Base-by-base conservation (phyloP, 2,113 vertebrate genomes). In the Brachyhypopomus occidentalis region DNA sequence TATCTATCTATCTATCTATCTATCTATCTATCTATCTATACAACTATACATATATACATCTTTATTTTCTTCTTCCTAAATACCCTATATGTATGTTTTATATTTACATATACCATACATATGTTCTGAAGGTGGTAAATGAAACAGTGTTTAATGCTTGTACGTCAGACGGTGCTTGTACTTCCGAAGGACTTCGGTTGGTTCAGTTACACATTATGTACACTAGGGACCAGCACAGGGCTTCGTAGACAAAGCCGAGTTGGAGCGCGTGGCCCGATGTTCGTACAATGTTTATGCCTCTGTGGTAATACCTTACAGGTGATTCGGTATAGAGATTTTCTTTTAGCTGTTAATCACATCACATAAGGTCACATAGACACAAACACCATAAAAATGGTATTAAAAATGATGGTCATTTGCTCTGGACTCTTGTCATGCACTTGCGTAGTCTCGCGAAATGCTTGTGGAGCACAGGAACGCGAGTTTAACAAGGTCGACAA, bases 401-500 rank as follows among this genome's bases (percentile, higher is more conserved):
- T 30, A 30, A 30, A 30, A 30, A 30, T 3, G 30, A 30, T 30
- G 30, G 30, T 30, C 81, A 79, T 78, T 74, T 73, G 75, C 79
- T 75, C 85, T 20, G 27, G 83, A 84, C 86, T 89, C 85, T 89
- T 84, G 86, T 89, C 88, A 90, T 89, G 78, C 82, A 76, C 70
- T 79, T 90, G 30, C 90, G 88, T 88, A 78, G 80, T 55, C 79
- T 22, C 79, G 79, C 2, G 76, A 23, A 17, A 25, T 56, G 22
- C 8, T 14, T 52, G 23, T 2, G 17, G 16, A 7, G 48, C n/a
- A 2, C 38, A 72, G 17, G 45, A 52, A 52, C 45, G 12, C 45
- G 45, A 27, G 72, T 83, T 88, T 90, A 91, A 92, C 90, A 86
- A 92, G 89, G 89, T 86, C 85, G 78, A 72, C 80, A 1, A 72